Evolutionary conservation across 2,113 vertebrate genomes (phyloP).

Genomic region (Hemicordylus capensis): DNA sequence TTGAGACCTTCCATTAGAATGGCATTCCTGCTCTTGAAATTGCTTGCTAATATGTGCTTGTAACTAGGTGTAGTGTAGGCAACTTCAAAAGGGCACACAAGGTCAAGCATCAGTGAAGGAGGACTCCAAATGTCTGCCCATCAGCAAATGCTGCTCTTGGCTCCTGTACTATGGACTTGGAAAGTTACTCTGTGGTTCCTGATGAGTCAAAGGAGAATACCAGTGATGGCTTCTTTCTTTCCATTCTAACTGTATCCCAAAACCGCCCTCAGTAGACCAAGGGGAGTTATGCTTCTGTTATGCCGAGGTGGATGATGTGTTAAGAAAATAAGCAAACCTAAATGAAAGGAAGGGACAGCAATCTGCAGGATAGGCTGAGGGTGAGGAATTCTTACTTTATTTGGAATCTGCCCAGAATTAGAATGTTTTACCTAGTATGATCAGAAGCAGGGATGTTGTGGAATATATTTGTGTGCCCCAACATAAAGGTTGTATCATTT

Average conservation of each 20-base stretch:
- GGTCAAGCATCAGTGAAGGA: constrained; percentile 3
- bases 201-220: constrained; percentile 13
- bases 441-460: background rate
- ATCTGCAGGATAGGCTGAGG: background rate
- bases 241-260: background rate
- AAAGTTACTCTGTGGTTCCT: background rate
- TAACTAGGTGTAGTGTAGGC: background rate
- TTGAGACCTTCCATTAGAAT: background rate
- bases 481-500: background rate
- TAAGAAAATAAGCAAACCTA: background rate
- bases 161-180: background rate
- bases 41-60: background rate
- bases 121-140: background rate
- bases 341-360: background rate
- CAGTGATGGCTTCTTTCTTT: background rate
- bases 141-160: background rate
- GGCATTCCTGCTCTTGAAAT: background rate
- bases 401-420: background rate
- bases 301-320: background rate
- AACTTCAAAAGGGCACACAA: background rate
- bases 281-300: background rate
- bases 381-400: background rate
- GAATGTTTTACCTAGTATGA: background rate
- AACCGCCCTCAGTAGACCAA: background rate
- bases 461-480: background rate